A percentile compares a stretch with the other conserved stretches of the same genome.
phyloP scores from a whole-genome alignment of 2,797 vertebrate genomes.

The Halcyon chelicuti region DNA sequence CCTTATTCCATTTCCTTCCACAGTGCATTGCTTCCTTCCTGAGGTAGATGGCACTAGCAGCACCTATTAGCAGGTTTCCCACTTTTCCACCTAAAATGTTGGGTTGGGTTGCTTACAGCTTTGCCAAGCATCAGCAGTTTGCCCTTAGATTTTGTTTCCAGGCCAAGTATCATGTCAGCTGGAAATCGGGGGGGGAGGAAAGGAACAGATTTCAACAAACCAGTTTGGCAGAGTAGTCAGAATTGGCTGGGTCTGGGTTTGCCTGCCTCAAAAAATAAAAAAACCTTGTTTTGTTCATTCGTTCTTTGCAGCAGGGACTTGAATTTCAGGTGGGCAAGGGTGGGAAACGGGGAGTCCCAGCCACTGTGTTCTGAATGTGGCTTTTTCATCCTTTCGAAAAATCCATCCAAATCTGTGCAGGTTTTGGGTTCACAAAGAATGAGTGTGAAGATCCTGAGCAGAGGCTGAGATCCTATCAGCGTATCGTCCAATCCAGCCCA shows the following conservation, averaged over 20 bases:
- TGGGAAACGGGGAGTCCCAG: not conserved
- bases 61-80: not conserved
- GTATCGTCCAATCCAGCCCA: not conserved
- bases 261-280: rapidly evolving
- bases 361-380: not conserved
- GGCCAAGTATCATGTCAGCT: not conserved
- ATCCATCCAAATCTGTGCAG: not conserved
- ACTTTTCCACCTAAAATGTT: not conserved
- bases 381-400: not conserved
- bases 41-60: not conserved
- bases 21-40: not conserved
- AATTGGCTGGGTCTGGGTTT: not conserved
- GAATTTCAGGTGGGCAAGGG: not conserved
- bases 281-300: not conserved
- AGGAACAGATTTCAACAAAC: not conserved
- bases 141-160: not conserved
- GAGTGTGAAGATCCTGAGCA: not conserved
- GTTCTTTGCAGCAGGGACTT: not conserved
- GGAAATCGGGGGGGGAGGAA: not conserved
- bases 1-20: not conserved
- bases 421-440: not conserved
- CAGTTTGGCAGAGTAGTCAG: not conserved
- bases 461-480: not conserved
- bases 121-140: not conserved
- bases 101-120: not conserved